Evolutionary conservation across 2,888 invertebrate species (phyloP).

Genomic region (Gasteruption jaculator): DNA sequence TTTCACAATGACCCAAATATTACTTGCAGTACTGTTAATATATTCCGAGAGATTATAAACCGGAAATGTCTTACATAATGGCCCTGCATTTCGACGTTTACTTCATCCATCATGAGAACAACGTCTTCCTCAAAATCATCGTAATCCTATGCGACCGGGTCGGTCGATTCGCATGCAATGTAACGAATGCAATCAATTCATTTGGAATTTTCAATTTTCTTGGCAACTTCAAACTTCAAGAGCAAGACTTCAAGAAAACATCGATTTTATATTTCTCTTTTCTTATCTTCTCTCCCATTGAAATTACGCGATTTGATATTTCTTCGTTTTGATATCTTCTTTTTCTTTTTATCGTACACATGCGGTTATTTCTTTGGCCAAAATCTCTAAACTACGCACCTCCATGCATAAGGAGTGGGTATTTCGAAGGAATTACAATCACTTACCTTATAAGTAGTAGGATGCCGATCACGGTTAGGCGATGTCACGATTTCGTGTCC

Average conservation of each 20-base stretch:
- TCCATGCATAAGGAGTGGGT: slow-evolving; percentile 31
- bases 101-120: slow-evolving; percentile 44
- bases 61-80: slow-evolving; percentile 46
- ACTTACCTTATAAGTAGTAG: slow-evolving; percentile 73
- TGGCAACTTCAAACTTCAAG: slow-evolving; percentile 1
- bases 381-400: slow-evolving; percentile 33
- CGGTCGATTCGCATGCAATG: slow-evolving; percentile 19
- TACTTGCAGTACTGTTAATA: too few species aligned
- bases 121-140: slow-evolving; percentile 47
- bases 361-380: slow-evolving; percentile 43
- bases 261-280: neutral
- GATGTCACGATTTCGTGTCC: slow-evolving; percentile 88
- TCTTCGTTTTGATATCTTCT: neutral
- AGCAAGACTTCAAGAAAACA: slow-evolving; percentile 9
- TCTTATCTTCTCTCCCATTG: neutral
- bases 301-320: neutral
- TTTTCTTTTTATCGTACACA: slow-evolving; percentile 22
- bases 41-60: too few species aligned
- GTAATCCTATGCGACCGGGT: slow-evolving; percentile 39
- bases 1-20: too few species aligned
- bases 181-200: neutral
- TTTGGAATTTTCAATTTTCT: neutral
- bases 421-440: slow-evolving; percentile 10
- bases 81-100: slow-evolving; percentile 45
- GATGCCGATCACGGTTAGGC: slow-evolving; percentile 83